phyloP scores from a whole-genome alignment of 2,888 invertebrate species.

The Cosmorhoe ocellata region DNA sequence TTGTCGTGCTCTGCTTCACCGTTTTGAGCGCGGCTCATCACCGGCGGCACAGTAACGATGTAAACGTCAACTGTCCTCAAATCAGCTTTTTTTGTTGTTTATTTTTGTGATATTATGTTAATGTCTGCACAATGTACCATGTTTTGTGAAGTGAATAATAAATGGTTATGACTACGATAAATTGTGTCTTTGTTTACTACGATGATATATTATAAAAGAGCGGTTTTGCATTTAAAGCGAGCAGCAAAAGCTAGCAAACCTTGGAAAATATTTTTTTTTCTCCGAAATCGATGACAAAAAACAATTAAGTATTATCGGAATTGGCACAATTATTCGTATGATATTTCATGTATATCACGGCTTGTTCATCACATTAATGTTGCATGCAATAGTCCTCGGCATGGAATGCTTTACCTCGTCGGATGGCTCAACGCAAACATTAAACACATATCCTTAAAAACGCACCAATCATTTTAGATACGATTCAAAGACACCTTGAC shows the following conservation, averaged over 20 bases:
- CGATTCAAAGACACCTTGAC: too few relatives aligned
- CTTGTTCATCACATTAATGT: too few relatives aligned
- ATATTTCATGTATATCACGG: too few relatives aligned
- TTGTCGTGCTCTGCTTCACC: too few relatives aligned
- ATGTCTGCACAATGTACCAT: constrained; percentile 10
- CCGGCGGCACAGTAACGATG: too few relatives aligned
- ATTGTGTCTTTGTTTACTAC: constrained; percentile 32
- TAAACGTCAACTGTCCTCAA: too few relatives aligned
- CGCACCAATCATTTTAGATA: too few relatives aligned
- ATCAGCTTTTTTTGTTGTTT: constrained; percentile 19
- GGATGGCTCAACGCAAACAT: too few relatives aligned
- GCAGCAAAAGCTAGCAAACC: neutral
- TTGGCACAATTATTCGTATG: constrained; percentile 46
- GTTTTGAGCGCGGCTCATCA: too few relatives aligned
- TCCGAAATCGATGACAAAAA: too few relatives aligned
- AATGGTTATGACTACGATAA: constrained; percentile 19
- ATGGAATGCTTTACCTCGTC: neutral
- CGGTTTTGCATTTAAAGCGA: neutral
- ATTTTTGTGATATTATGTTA: constrained; percentile 11
- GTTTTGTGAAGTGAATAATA: constrained; percentile 27
- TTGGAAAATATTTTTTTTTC: too few relatives aligned
- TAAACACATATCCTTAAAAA: too few relatives aligned
- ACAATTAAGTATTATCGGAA: constrained; percentile 21
- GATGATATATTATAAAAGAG: constrained; percentile 6
- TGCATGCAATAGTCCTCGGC: constrained; percentile 14